Evolutionary conservation across 1,140 invertebrate genomes (phyloP).

Genomic region (Periplaneta americana): DNA sequence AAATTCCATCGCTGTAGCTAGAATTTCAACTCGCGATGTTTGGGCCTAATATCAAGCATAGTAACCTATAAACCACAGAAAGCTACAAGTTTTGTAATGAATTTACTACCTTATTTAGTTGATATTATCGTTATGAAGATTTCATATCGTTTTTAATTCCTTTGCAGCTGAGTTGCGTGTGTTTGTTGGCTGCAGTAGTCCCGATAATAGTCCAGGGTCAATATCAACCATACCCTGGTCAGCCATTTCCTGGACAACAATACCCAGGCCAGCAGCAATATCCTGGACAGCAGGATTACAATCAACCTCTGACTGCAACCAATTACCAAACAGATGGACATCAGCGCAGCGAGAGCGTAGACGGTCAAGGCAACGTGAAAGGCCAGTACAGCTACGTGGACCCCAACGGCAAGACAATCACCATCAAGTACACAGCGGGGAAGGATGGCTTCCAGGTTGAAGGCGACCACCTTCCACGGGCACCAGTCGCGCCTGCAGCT

Average conservation of each 20-base stretch:
- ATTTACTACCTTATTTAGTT: too few relatives aligned
- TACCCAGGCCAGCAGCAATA: background rate
- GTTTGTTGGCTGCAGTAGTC: background rate
- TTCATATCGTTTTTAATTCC: too few relatives aligned
- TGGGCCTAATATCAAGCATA: too few relatives aligned
- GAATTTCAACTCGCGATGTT: too few relatives aligned
- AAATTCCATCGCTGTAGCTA: too few relatives aligned
- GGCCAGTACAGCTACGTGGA: constrained; percentile 45
- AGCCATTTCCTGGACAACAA: background rate
- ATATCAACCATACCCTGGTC: background rate
- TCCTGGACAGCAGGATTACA: background rate
- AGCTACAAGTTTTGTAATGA: too few relatives aligned
- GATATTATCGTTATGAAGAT: too few relatives aligned
- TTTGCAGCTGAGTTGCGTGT: constrained; percentile 7
- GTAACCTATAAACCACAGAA: too few relatives aligned
- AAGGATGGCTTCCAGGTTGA: constrained; percentile 55
- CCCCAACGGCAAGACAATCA: constrained; percentile 43
- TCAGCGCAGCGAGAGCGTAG: constrained; percentile 19
- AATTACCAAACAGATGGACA: constrained; percentile 26
- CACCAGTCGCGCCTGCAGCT: background rate
- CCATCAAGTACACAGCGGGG: constrained; percentile 58
- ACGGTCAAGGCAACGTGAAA: constrained; percentile 30
- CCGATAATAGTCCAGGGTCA: background rate
- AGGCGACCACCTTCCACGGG: constrained; percentile 9
- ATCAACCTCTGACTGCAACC: constrained; percentile 14